Evolutionary conservation across 1,140 invertebrate species (phyloP).

Genomic region (Caenorhabditis elegans): DNA sequence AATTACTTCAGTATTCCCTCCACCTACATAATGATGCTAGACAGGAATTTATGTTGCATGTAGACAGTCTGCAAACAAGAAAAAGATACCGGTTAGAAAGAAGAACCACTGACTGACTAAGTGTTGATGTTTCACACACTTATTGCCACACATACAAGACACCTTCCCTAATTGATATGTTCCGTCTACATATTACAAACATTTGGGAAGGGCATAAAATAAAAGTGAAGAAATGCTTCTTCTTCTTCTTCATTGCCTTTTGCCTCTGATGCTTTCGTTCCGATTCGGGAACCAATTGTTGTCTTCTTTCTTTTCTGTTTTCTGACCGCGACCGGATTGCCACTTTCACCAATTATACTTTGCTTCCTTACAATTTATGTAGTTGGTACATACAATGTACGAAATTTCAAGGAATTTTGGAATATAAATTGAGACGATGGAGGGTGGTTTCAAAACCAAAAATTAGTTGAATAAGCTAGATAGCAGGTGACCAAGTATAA

Average conservation of each 20-base stretch:
- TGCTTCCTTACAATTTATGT: neutral
- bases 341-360: neutral
- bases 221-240: too few relatives aligned
- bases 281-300: conserved; percentile 19
- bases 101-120: neutral
- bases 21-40: neutral
- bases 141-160: neutral
- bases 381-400: neutral
- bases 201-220: neutral
- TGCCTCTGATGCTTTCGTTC: neutral
- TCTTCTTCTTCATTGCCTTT: neutral
- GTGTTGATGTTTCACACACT: conserved; percentile 27
- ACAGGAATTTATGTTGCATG: neutral
- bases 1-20: neutral
- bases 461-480: neutral
- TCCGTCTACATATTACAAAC: neutral
- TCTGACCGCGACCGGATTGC: neutral
- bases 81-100: neutral
- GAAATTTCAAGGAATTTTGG: neutral
- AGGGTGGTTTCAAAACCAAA: neutral
- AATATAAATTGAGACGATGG: neutral
- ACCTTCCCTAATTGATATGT: neutral
- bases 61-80: neutral
- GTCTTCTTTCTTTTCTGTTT: neutral
- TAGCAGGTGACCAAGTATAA: neutral